Conservation (phyloP, 2,797 vertebrate species). For the Hydrophis major region DNA sequence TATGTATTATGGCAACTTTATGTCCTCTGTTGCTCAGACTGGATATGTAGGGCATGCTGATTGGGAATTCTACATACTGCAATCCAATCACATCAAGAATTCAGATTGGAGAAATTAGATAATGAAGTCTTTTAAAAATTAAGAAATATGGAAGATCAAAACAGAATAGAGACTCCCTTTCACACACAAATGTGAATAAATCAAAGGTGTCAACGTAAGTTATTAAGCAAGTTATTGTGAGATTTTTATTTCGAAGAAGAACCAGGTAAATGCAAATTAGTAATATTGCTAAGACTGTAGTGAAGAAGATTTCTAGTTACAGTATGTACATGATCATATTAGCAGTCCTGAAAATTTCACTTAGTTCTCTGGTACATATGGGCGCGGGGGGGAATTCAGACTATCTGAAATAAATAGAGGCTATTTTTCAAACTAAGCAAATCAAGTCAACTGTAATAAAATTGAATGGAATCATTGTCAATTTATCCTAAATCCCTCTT, state of each 20-base stretch:
- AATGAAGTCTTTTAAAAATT: not conserved
- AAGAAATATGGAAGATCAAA: not conserved
- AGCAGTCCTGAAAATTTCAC: not conserved
- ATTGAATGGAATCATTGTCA: not conserved
- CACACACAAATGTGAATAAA: not conserved
- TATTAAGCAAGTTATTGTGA: not conserved
- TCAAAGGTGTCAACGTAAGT: not conserved
- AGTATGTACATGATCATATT: not conserved
- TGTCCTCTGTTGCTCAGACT: not conserved
- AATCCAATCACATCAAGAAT: not conserved
- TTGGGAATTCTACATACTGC: not conserved
- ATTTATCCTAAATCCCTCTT: not conserved
- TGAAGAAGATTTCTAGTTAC: not conserved
- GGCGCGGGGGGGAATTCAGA: no score
- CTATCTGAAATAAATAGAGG: not conserved
- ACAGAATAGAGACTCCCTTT: not conserved
- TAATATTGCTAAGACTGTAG: not conserved
- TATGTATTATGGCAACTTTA: not conserved
- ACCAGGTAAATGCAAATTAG: not conserved
- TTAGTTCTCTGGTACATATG: not conserved
- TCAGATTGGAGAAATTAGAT: not conserved
- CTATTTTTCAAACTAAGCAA: not conserved
- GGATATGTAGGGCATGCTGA: not conserved
- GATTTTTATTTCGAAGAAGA: not conserved
- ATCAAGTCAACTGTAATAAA: not conserved